Evolutionary conservation across 1,140 invertebrate species (phyloP), one percentile per base, ranked within the genome.

Genomic region (Heliothis virescens): DNA sequence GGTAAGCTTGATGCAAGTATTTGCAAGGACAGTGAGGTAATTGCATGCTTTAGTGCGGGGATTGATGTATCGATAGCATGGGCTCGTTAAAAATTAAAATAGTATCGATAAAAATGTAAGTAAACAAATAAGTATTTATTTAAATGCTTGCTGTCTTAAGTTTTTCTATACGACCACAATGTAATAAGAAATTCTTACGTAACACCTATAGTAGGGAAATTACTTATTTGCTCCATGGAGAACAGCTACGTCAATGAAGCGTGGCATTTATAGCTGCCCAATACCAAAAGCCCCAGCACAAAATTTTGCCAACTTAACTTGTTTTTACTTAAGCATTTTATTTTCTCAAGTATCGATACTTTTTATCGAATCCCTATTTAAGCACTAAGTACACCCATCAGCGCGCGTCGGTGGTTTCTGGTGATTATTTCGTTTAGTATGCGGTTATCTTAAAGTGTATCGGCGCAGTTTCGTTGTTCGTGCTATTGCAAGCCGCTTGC

Each of bases 21-120:
- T 18, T 63, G 41, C 77, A 79, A 79, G 77, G 67, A 50, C 67
- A 60, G 72, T 81, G 62, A 67, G 69, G 72, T 60, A 65, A 78
- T 50, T 77, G 60, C 57, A 57, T 81, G 15, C 18, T 48, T 72
- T 72, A 47, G 41, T 18, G 48, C 15, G 13, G 29, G 34, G 29
- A 59, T 21, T 59, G 3, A 0, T 2, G 57, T 26, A 26, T 59
- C 60, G 34, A 63, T 41, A 63, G 3, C 9, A 65, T 9, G 34
- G 9, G 9, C 34, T 41, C 34, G 34, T 9, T 41, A 5, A 53
- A 53, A 53, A 59, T 21, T 11, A 12, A 21, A 59, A n/a, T n/a
- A 59, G 7, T 59, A 59, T 59, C 16, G 18, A 21, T 57, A 21
- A n/a, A n/a, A n/a, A n/a, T n/a, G n/a, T n/a, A n/a, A n/a, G n/a